phyloP scores from a whole-genome alignment of 2,888 invertebrate genomes.

The Terebella lapidaria region DNA sequence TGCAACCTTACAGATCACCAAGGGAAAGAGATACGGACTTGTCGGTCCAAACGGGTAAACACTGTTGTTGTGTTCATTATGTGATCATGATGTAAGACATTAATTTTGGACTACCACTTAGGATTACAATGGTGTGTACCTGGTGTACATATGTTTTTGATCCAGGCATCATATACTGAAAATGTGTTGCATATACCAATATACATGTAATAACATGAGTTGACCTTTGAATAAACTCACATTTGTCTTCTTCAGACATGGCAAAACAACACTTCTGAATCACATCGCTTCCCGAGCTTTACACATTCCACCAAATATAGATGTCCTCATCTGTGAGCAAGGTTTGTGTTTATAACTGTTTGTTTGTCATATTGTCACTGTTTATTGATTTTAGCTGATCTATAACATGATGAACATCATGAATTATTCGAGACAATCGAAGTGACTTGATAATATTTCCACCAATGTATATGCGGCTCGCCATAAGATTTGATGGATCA shows the following conservation, averaged over 20 bases:
- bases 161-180: too few relatives aligned
- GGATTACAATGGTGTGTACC: too few relatives aligned
- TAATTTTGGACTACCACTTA: too few relatives aligned
- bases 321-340: conserved; percentile 91
- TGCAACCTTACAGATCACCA: conserved; percentile 86
- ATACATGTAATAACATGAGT: background rate
- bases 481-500: too few relatives aligned
- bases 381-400: background rate
- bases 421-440: too few relatives aligned
- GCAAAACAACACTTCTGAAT: conserved; percentile 91
- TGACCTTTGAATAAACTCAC: background rate
- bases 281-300: conserved; percentile 88
- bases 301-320: conserved; percentile 92
- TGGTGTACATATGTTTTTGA: too few relatives aligned
- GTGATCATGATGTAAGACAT: too few relatives aligned
- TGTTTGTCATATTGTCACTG: background rate
- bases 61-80: too few relatives aligned
- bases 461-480: too few relatives aligned
- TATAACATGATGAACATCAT: too few relatives aligned
- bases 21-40: conserved; percentile 89
- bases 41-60: conserved; percentile 93
- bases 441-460: too few relatives aligned
- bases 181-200: too few relatives aligned
- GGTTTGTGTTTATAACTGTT: conserved; percentile 34
- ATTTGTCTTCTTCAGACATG: conserved; percentile 67